Percentiles rank a stretch among this genome's conserved stretches.
Conservation (phyloP, 2,797 vertebrate species). For the Oreonectes daqikongensis region DNA sequence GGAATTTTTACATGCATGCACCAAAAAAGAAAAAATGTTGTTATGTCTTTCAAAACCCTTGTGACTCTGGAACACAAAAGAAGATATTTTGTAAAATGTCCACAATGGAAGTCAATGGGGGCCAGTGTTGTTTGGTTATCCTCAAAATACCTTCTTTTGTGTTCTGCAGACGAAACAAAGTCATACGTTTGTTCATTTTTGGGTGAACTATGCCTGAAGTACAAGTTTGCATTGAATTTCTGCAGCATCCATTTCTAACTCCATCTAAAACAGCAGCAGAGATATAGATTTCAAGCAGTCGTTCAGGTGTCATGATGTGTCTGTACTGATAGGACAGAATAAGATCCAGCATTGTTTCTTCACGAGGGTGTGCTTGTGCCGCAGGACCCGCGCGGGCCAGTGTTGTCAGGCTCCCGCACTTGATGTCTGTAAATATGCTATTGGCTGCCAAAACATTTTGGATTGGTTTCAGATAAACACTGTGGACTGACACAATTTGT, state of each 20-base stretch:
- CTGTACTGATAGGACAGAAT: conserved; percentile 3
- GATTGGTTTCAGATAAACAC: neutral
- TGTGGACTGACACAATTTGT: neutral
- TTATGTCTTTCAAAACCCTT: no score
- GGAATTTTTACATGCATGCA: no score
- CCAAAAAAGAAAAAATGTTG: no score
- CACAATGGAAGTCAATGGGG: no score
- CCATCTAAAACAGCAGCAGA: neutral
- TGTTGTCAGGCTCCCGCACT: neutral
- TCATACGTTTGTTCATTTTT: no score
- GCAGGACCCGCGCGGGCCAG: neutral
- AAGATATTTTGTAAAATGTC: no score
- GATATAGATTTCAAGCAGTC: neutral
- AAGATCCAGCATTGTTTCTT: neutral
- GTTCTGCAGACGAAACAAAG: no score
- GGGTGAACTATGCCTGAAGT: neutral
- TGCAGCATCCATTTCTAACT: neutral
- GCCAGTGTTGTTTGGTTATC: no score
- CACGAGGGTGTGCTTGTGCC: neutral
- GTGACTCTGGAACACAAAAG: no score
- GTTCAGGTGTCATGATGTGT: neutral
- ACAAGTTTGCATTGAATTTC: neutral
- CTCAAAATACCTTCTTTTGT: no score
- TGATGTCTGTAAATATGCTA: conserved; percentile 7
- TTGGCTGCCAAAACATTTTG: neutral